Percentiles rank a stretch among this genome's conserved stretches.
phyloP scores from a whole-genome alignment of 1,140 invertebrate species.

The Drosophila ercepeae region DNA sequence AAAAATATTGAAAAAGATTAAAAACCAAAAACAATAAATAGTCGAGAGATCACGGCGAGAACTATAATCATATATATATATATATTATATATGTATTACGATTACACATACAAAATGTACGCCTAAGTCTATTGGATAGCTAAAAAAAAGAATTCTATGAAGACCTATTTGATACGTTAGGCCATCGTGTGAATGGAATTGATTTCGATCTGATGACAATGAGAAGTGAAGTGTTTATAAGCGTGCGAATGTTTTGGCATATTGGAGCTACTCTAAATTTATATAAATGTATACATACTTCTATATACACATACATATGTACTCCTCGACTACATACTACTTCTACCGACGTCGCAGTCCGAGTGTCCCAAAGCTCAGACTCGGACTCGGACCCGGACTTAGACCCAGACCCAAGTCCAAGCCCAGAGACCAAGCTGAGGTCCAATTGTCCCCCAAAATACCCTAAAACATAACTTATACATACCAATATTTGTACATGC shows the following conservation, averaged over 20 bases:
- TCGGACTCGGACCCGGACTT: no score
- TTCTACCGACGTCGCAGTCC: slow-evolving; percentile 33
- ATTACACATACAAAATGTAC: slow-evolving; percentile 12
- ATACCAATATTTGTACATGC: slow-evolving; percentile 80
- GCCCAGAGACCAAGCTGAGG: neutral
- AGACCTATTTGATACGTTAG: slow-evolving; percentile 16
- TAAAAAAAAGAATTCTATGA: slow-evolving; percentile 10
- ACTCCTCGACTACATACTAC: slow-evolving; percentile 52
- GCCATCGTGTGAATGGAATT: slow-evolving; percentile 16
- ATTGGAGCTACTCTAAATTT: slow-evolving; percentile 35
- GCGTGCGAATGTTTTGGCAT: slow-evolving; percentile 13
- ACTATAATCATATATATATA: slow-evolving; percentile 37
- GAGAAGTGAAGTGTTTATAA: no score
- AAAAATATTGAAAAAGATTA: neutral
- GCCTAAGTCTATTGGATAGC: slow-evolving; percentile 34
- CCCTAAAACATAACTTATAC: slow-evolving; percentile 55
- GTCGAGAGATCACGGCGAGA: slow-evolving; percentile 9
- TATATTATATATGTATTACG: slow-evolving; percentile 9
- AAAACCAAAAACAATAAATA: slow-evolving; percentile 3
- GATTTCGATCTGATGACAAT: slow-evolving; percentile 4
- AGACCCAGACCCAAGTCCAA: neutral
- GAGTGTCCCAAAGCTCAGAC: neutral
- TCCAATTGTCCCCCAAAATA: neutral
- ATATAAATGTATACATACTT: slow-evolving; percentile 73
- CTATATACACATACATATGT: slow-evolving; percentile 59